Conservation (phyloP, 1,140 invertebrate species). For the Heliconius eleuchia region DNA sequence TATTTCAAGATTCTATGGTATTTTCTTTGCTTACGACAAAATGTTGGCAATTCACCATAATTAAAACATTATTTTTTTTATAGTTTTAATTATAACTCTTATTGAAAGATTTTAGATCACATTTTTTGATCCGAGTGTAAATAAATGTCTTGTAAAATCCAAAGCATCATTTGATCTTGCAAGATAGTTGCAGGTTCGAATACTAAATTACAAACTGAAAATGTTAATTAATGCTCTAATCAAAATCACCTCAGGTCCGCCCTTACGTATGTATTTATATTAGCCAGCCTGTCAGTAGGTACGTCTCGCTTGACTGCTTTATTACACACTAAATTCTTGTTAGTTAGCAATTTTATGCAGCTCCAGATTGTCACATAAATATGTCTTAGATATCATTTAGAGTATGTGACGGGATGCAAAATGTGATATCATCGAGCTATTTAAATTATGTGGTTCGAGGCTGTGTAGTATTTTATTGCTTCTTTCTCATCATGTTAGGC, state of each 20-base stretch:
- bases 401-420: constrained; percentile 3
- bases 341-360: constrained; percentile 47
- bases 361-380: constrained; percentile 50
- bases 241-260: constrained; percentile 28
- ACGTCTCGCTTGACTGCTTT: constrained; percentile 53
- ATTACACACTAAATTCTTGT: constrained; percentile 60
- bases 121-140: too few relatives aligned
- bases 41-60: too few relatives aligned
- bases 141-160: neutral
- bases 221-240: constrained; percentile 9
- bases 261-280: constrained; percentile 46
- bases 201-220: neutral
- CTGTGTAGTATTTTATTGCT: neutral
- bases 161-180: neutral
- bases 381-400: constrained; percentile 25
- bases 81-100: too few relatives aligned
- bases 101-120: too few relatives aligned
- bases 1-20: neutral
- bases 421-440: constrained; percentile 21
- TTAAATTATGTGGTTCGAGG: neutral
- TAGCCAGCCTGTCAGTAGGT: constrained; percentile 46
- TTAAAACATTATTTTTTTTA: too few relatives aligned
- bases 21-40: neutral
- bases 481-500: neutral
- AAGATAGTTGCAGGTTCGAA: neutral